Evolutionary conservation across 2,113 vertebrate species (phyloP).

Genomic region (Eulemur macaco): DNA sequence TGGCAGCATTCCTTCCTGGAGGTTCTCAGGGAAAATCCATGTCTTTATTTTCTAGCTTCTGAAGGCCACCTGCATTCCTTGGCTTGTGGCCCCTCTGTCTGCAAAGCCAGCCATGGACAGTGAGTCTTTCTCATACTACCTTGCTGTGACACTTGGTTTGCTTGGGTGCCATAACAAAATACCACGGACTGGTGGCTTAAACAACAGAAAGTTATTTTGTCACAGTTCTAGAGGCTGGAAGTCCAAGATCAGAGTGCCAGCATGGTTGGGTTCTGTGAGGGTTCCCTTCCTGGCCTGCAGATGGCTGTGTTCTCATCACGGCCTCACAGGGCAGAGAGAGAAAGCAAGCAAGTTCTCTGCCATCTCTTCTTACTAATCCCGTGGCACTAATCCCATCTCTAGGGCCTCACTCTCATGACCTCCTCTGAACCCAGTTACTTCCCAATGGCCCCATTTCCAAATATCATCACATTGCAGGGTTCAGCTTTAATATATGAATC

Average conservation of each 20-base stretch:
- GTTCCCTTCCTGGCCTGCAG: background rate
- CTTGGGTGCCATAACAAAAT: fast-evolving
- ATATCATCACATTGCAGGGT: background rate
- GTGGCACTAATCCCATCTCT: background rate
- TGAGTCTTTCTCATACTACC: background rate
- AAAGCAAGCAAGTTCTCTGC: background rate
- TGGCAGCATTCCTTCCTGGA: background rate
- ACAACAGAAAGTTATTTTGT: background rate
- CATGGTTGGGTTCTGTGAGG: background rate
- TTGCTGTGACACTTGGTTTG: background rate
- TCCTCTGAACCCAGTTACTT: background rate
- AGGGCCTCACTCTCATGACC: background rate
- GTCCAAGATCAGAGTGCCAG: fast-evolving
- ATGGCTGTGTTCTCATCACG: fast-evolving
- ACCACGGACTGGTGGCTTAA: background rate
- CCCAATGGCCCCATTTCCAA: too few species aligned
- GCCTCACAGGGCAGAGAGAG: background rate
- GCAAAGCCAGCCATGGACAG: background rate
- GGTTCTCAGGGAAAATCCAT: background rate
- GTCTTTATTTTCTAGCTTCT: background rate
- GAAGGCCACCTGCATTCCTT: background rate
- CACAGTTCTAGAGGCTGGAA: background rate
- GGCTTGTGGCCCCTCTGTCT: background rate
- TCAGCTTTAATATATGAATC: background rate
- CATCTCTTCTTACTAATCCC: background rate